These are phyloP conservation scores for Prosopocoilus inquinatus DNA, from an alignment of 2,888 invertebrate genomes.

Conservation along the genomic window DNA sequence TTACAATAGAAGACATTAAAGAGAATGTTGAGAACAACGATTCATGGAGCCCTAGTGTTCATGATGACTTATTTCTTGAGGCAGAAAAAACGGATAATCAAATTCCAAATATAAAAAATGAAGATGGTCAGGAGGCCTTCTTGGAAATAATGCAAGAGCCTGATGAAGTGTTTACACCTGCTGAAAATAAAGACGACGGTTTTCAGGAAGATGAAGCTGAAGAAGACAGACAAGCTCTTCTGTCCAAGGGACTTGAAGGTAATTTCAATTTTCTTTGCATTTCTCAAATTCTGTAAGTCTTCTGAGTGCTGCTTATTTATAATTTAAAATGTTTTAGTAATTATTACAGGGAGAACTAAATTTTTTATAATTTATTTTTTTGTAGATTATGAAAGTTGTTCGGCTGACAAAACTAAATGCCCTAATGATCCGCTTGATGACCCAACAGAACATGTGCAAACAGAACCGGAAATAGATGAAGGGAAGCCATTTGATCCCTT, in stretches of 20 bases:
- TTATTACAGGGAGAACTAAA: no score
- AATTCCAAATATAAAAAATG: neutral
- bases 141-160: neutral
- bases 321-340: no score
- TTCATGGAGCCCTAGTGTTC: neutral
- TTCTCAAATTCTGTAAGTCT: no score
- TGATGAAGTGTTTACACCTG: neutral
- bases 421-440: neutral
- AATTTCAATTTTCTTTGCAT: no score
- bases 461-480: constrained; percentile 12
- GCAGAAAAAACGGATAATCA: neutral
- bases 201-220: neutral
- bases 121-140: neutral
- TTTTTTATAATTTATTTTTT: no score
- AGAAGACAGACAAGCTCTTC: neutral
- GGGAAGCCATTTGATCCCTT: no score
- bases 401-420: constrained; percentile 13
- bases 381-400: constrained; percentile 17
- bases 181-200: neutral
- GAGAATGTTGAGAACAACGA: constrained; percentile 3
- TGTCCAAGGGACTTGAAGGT: neutral
- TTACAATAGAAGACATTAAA: neutral
- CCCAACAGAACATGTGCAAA: constrained; percentile 4
- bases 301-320: no score
- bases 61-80: neutral